Evolutionary conservation across 2,888 invertebrate genomes (phyloP).

Genomic region (Agonopterix arenella): DNA sequence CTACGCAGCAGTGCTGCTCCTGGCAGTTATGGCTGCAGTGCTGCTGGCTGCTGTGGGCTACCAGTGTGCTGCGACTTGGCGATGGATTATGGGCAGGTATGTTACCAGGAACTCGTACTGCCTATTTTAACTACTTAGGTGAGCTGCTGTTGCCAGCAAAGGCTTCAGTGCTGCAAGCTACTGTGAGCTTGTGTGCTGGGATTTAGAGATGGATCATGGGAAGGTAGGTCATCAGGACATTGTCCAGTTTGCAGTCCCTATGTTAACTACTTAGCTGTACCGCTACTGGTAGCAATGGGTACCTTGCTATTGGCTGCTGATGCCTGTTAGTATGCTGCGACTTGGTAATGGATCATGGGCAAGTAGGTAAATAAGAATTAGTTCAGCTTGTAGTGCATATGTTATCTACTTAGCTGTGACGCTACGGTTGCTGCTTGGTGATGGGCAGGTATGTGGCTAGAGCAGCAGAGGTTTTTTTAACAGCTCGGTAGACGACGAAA

Average conservation of each 20-base stretch:
- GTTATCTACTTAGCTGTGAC: too few relatives aligned
- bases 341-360: conserved; percentile 83
- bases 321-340: conserved; percentile 84
- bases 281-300: too few relatives aligned
- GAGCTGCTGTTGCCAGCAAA: not conserved
- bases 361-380: conserved; percentile 38
- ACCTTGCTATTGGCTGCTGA: conserved; percentile 69
- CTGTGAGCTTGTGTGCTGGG: conserved; percentile 82
- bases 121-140: not conserved
- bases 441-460: too few relatives aligned
- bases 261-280: too few relatives aligned
- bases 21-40: conserved; percentile 80
- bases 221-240: conserved; percentile 39
- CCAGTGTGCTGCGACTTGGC: conserved; percentile 85
- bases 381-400: too few relatives aligned
- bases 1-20: conserved; percentile 77
- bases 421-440: too few relatives aligned
- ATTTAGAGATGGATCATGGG: conserved; percentile 84
- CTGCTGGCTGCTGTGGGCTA: conserved; percentile 83
- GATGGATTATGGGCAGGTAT: conserved; percentile 80
- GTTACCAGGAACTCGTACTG: conserved; percentile 1
- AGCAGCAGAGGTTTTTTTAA: too few relatives aligned
- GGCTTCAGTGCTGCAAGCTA: conserved; percentile 54
- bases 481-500: too few relatives aligned
- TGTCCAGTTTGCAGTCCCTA: too few relatives aligned